Evolutionary conservation across 2,797 vertebrate genomes (phyloP).

Genomic region (Onychomys leucogaster): DNA sequence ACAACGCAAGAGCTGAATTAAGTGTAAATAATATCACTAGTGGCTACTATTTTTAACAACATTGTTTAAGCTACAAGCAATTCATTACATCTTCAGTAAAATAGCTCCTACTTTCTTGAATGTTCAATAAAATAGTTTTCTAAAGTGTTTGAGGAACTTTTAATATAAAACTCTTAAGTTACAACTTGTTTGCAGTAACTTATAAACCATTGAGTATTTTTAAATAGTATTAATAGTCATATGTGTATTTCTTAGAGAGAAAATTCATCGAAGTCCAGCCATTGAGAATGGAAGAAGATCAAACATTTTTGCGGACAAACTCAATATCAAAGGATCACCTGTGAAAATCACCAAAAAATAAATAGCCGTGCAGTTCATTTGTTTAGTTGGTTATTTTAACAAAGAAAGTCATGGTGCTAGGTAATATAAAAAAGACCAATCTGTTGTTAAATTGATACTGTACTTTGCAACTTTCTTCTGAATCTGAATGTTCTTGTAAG

Average conservation of each 20-base stretch:
- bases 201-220: not conserved
- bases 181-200: slow-evolving; percentile 8
- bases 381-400: slow-evolving; percentile 72
- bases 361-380: slow-evolving; percentile 79
- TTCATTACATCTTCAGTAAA: not conserved
- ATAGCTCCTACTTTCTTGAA: not conserved
- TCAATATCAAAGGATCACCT: slow-evolving; percentile 86
- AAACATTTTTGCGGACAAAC: slow-evolving; percentile 80
- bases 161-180: slow-evolving; percentile 32
- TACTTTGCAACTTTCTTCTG: slow-evolving; percentile 75
- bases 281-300: slow-evolving; percentile 74
- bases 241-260: slow-evolving; percentile 87
- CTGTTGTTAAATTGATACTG: slow-evolving; percentile 68
- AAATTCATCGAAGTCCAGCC: slow-evolving; percentile 77
- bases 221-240: slow-evolving; percentile 31
- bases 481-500: slow-evolving; percentile 61
- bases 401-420: slow-evolving; percentile 84
- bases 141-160: not conserved
- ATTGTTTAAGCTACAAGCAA: not conserved
- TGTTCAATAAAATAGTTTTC: not conserved
- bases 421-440: slow-evolving; percentile 83
- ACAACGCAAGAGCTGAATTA: slow-evolving; percentile 5
- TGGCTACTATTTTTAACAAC: not conserved
- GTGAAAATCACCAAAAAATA: slow-evolving; percentile 89
- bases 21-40: slow-evolving; percentile 12